Conservation (phyloP, 2,113 vertebrate species). For the Empidonax traillii region DNA sequence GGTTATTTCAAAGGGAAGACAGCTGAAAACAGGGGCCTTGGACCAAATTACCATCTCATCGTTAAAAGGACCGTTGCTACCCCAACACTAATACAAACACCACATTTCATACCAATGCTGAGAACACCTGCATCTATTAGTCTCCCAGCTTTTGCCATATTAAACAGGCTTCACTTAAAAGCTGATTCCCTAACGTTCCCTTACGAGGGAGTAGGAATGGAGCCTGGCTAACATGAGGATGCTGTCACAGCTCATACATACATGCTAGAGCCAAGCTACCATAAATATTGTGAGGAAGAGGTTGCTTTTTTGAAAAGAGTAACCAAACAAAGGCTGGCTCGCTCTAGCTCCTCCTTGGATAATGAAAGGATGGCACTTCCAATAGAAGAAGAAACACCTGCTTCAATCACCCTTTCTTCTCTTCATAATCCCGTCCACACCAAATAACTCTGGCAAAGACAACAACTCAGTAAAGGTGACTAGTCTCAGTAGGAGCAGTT, state of each 20-base stretch:
- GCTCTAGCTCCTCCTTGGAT: neutral
- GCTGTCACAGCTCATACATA: slow-evolving; percentile 19
- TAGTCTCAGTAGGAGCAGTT: neutral
- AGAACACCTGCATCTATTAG: slow-evolving; percentile 41
- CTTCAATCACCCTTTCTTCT: neutral
- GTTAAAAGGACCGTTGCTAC: slow-evolving; percentile 37
- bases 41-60: slow-evolving; percentile 10
- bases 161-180: slow-evolving; percentile 34
- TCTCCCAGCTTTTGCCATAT: slow-evolving; percentile 38
- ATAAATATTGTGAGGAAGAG: slow-evolving; percentile 38
- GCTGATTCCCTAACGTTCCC: neutral
- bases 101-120: slow-evolving; percentile 34
- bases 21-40: slow-evolving; percentile 28
- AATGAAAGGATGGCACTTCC: neutral
- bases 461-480: neutral
- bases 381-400: slow-evolving; percentile 41
- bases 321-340: neutral
- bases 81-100: slow-evolving; percentile 62
- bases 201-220: neutral
- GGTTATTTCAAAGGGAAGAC: neutral
- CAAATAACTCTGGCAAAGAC: neutral
- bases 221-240: slow-evolving; percentile 24
- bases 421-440: neutral
- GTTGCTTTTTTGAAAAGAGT: slow-evolving; percentile 21
- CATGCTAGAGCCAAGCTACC: slow-evolving; percentile 2